Evolutionary conservation across 2,888 invertebrate genomes (phyloP), one percentile per base, ranked within the genome.

Genomic region (Amphimallon solstitiale): DNA sequence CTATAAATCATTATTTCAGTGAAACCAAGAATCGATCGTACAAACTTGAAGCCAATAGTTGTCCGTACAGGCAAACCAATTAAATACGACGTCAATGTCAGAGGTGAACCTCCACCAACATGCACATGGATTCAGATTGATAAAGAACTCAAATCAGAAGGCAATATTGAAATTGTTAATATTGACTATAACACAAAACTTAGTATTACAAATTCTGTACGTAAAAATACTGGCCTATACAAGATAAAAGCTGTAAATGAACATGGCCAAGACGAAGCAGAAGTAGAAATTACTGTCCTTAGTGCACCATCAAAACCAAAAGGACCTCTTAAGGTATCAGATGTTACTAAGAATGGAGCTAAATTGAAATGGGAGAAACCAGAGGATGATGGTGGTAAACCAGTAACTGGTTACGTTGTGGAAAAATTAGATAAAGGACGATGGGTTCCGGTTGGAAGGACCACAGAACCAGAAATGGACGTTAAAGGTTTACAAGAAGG

Each of bases 21-120:
- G 81, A 97, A 98, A 84, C 99, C 99, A 40, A 92, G 95, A 79
- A 99, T 99, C 81, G 97, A 98, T 83, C 90, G 97, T 73, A 95
- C 96, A 2, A 96, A 97, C 82, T 85, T 98, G 72, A 95, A 97
- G 81, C 90, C 93, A 49, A 85, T 95, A 48, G 91, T 92, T 9
- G 91, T 98, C 10, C 92, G 96, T 73, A 93, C 95, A 69, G 97
- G 97, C 37, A 96, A 97, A 82, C 88, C 91, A 0, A 90, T 98
- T 71, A 95, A 93, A 83, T 93, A 96, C 80, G 96, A 97, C 80
- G 90, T 98, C 40, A 94, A 97, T 80, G 93, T 97, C 34, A 90
- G 91, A 75, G 99, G 98, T 73, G 98, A 99, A 83, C 99, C 99
- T 1, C 91, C 94, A 68, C 98, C 99, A 68, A 93, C 90, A 70